Base-by-base conservation (phyloP, 2,797 vertebrate genomes). In the Onychomys leucogaster region DNA sequence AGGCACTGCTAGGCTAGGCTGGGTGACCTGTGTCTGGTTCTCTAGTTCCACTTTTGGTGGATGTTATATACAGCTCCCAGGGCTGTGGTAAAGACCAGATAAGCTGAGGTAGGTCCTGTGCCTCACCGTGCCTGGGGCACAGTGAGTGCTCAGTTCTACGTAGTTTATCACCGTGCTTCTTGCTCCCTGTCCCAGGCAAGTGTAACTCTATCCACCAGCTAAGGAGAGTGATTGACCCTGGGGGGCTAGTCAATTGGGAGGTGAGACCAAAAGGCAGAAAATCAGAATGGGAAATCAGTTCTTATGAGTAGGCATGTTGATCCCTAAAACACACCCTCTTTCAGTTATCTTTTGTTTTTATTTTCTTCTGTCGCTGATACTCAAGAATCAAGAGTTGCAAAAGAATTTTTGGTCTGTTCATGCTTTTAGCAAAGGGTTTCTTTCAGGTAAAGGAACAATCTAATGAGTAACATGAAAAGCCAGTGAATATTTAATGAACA, bases 401-500 rank as follows among this genome's bases (percentile, higher is more conserved):
- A 85, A 61, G 73, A 93, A 63, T 19, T 2, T 78, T 65, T 73
- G 34, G 61, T 73, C 59, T 25, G 52, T 73, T 37, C 55, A 23
- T 89, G 25, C 94, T 77, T 87, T 23, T 91, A 90, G 37, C 49
- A 61, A 52, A 91, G 55, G 2, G 37, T 90, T 96, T 90, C 67
- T 92, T 97, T 91, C 21, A n/a, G 32, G 41, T 84, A 52, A 73
- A 90, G 93, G 63, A 94, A 94, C 94, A 94, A 89, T 43, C 19
- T 8, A 87, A n/a, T 69, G 46, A 91, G 5, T 59, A 82, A 76
- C 8, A 1, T 71, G 49, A 89, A 93, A 92, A 86, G 57, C 82
- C 85, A 90, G 46, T 0, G 5, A 61, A 19, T 82, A 90, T 77
- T 92, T 90, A 80, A 91, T 67, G 32, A 95, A 25, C 14, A 59